Conservation (phyloP, 1,140 invertebrate genomes). For the Drosophila pachea region DNA sequence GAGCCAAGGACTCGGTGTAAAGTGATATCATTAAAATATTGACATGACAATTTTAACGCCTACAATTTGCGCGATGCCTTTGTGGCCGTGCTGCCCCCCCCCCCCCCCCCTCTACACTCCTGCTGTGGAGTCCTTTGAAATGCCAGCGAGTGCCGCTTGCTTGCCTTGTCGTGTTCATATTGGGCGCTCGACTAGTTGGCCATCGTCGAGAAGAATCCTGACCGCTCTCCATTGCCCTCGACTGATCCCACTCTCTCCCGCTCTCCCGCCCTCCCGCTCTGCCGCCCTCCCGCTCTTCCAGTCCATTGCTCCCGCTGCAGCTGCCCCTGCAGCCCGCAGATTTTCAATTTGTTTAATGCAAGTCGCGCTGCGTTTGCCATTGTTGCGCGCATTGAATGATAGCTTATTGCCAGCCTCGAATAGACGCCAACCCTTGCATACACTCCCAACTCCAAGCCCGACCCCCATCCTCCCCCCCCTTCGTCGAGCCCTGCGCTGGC, state of each 20-base stretch:
- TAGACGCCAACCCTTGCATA: neutral
- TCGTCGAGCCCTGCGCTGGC: slow-evolving; percentile 7
- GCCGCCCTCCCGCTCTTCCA: neutral
- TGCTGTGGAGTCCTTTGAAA: too few relatives aligned
- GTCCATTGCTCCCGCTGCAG: slow-evolving; percentile 18
- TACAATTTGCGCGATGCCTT: slow-evolving; percentile 64
- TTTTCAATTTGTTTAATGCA: slow-evolving; percentile 56
- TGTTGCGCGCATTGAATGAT: slow-evolving; percentile 65
- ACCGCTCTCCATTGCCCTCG: neutral
- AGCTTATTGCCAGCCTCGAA: slow-evolving; percentile 54
- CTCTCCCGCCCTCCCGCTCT: neutral
- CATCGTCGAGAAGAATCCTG: too few relatives aligned
- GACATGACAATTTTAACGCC: slow-evolving; percentile 76
- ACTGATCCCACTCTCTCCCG: neutral
- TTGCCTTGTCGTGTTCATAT: too few relatives aligned
- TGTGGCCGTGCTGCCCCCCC: slow-evolving; percentile 27
- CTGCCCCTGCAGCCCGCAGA: neutral
- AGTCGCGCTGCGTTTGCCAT: slow-evolving; percentile 15
- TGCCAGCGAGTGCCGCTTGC: too few relatives aligned
- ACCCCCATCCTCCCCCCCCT: neutral
- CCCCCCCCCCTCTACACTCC: too few relatives aligned
- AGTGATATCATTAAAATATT: slow-evolving; percentile 78
- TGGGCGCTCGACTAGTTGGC: too few relatives aligned
- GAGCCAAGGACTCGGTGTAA: slow-evolving; percentile 39
- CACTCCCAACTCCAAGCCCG: neutral